Conservation (phyloP, 2,113 vertebrate species). For the human (Homo sapiens) region DNA sequence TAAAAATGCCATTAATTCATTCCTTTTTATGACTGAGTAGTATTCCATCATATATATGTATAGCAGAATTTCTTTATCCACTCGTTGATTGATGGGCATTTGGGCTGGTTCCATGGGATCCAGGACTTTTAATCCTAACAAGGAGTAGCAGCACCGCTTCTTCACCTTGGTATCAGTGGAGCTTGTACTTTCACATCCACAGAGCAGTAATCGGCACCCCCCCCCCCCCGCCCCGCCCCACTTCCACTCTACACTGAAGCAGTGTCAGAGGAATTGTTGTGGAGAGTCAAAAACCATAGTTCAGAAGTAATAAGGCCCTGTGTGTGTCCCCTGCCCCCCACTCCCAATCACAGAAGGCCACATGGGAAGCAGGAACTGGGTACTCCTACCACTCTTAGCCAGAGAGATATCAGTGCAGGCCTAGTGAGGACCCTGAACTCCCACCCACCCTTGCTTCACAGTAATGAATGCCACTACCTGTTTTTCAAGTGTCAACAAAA, state of each 20-base stretch:
- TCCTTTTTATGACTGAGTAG: too few relatives aligned
- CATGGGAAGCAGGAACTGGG: neutral
- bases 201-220: neutral
- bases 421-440: neutral
- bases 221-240: rapidly evolving
- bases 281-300: neutral
- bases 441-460: too few relatives aligned
- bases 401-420: neutral
- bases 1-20: too few relatives aligned
- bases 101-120: neutral
- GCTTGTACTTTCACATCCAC: neutral
- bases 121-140: neutral
- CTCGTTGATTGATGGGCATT: too few relatives aligned
- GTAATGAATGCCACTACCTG: too few relatives aligned
- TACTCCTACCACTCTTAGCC: neutral
- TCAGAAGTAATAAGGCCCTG: neutral
- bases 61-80: too few relatives aligned
- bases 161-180: neutral
- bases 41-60: too few relatives aligned
- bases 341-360: neutral
- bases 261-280: neutral
- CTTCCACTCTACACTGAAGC: too few relatives aligned
- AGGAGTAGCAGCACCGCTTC: neutral
- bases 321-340: neutral
- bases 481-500: neutral